These are phyloP conservation scores for Trichonephila clavipes DNA, from an alignment of 1,140 invertebrate genomes.

Conservation along the genomic window DNA sequence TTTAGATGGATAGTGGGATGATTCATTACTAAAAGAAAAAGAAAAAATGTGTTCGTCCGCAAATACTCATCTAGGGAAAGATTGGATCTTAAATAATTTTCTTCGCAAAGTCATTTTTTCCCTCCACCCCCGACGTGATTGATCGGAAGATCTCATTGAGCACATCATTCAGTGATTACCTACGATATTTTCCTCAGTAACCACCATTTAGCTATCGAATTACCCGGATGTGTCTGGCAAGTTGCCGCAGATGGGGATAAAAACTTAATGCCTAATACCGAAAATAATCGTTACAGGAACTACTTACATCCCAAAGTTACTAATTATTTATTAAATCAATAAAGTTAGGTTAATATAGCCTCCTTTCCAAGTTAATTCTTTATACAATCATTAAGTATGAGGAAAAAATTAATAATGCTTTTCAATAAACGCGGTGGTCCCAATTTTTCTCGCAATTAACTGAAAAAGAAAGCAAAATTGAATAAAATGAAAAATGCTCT, in stretches of 20 bases:
- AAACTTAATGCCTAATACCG: constrained; percentile 64
- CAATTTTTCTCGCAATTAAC: not conserved
- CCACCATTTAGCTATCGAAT: constrained; percentile 64
- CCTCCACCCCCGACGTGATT: not conserved
- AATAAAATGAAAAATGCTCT: constrained; percentile 15
- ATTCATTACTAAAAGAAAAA: not conserved
- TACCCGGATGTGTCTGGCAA: constrained; percentile 47
- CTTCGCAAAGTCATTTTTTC: constrained; percentile 20
- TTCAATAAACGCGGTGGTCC: constrained; percentile 14
- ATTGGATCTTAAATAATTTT: constrained; percentile 23
- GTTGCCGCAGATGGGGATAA: constrained; percentile 65
- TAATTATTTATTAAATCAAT: constrained; percentile 68
- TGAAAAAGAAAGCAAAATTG: not conserved
- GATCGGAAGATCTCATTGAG: constrained; percentile 53
- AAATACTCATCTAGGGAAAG: not conserved
- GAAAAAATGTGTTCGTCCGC: not conserved
- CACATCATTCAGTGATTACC: constrained; percentile 65
- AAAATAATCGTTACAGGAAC: constrained; percentile 44
- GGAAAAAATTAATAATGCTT: constrained; percentile 16
- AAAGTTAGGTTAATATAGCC: constrained; percentile 47
- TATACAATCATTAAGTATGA: constrained; percentile 25
- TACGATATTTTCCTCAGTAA: constrained; percentile 38
- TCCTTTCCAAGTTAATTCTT: not conserved
- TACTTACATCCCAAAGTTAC: constrained; percentile 21
- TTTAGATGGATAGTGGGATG: not conserved